A percentile compares a stretch with the other conserved stretches of the same genome.
Evolutionary conservation across 2,113 vertebrate species (phyloP).

Genomic region (Grammomys dolichurus): DNA sequence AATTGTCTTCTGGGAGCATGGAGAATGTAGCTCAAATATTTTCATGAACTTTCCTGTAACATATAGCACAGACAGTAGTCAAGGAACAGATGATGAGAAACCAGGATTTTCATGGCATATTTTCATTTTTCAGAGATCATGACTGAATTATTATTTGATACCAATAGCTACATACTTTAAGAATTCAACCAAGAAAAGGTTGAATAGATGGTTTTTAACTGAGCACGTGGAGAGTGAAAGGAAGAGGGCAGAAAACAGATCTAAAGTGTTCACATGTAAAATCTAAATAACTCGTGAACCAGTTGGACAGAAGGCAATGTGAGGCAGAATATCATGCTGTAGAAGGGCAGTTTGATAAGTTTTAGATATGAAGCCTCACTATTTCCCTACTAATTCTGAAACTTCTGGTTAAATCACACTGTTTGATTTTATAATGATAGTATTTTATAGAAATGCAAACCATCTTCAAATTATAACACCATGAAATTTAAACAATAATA

Average conservation of each 20-base stretch:
- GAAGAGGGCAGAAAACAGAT: not conserved
- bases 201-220: not conserved
- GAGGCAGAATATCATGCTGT: not conserved
- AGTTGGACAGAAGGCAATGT: not conserved
- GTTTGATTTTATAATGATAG: not conserved
- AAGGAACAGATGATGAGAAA: not conserved
- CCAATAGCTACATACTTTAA: not conserved
- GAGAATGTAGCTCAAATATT: not conserved
- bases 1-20: not conserved
- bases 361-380: not conserved
- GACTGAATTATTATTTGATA: constrained; percentile 27
- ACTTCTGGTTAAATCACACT: not conserved
- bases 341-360: not conserved
- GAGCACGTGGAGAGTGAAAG: not conserved
- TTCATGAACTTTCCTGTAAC: not conserved
- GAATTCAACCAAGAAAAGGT: constrained; percentile 14
- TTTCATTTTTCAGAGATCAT: not conserved
- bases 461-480: constrained; percentile 1
- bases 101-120: not conserved
- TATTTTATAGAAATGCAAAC: constrained; percentile 22
- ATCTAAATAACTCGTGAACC: not conserved
- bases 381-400: constrained; percentile 9
- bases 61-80: not conserved
- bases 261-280: not conserved
- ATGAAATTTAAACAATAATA: not conserved